Percentiles rank a stretch among this genome's conserved stretches.
These are phyloP conservation scores for Micrasema minimum DNA, from an alignment of 1,140 invertebrate species.

Conservation along the genomic window DNA sequence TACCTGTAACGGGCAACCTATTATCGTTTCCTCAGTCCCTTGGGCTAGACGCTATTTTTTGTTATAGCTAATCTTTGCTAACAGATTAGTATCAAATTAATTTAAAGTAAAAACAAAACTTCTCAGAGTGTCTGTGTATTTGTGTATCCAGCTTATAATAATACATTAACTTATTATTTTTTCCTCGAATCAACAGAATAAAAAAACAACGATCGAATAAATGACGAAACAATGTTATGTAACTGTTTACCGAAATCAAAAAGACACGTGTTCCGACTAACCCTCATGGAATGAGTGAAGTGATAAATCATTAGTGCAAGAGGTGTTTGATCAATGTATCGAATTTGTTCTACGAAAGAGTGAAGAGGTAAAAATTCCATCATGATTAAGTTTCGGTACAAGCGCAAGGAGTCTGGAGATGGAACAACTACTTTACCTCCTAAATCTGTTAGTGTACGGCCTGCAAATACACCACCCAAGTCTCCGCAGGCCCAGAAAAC, in stretches of 20 bases:
- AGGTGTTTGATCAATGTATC: conserved; percentile 53
- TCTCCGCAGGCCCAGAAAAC: conserved; percentile 43
- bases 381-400: conserved; percentile 74
- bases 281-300: conserved; percentile 26
- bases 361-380: conserved; percentile 41
- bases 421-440: conserved; percentile 56
- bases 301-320: conserved; percentile 5
- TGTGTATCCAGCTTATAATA: not conserved
- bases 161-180: not conserved
- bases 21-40: conserved; percentile 3
- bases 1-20: conserved; percentile 9
- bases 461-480: conserved; percentile 31
- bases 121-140: not conserved
- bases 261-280: conserved; percentile 5
- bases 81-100: not conserved
- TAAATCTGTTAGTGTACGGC: conserved; percentile 50
- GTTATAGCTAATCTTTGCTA: conserved; percentile 3
- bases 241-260: conserved; percentile 12
- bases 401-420: conserved; percentile 68
- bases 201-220: conserved; percentile 23
- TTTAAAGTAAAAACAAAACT: no score
- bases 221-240: conserved; percentile 18
- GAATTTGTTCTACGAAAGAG: conserved; percentile 39
- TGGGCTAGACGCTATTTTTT: conserved; percentile 24
- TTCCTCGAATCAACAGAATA: conserved; percentile 3